Conservation (phyloP, 2,113 vertebrate species). For the Cariama cristata region DNA sequence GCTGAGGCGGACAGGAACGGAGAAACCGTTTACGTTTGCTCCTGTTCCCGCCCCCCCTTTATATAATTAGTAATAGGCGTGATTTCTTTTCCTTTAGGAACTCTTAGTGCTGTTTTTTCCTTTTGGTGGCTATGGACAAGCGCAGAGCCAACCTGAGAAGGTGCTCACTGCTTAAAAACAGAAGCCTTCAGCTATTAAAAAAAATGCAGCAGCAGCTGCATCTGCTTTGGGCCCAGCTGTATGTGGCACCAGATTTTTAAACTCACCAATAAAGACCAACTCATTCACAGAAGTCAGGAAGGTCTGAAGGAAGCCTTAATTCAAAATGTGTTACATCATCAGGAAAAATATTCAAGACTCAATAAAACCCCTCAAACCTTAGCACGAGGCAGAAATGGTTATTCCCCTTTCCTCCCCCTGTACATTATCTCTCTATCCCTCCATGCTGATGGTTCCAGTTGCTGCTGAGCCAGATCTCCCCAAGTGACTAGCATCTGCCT, state of each 20-base stretch:
- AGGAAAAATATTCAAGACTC: not conserved
- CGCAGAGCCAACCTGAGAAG: not conserved
- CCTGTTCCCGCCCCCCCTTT: too few species aligned
- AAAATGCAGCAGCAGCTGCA: not conserved
- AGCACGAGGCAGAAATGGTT: not conserved
- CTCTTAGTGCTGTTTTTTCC: not conserved
- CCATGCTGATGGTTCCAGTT: not conserved
- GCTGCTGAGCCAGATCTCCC: not conserved
- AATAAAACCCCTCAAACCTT: too few species aligned
- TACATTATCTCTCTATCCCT: not conserved
- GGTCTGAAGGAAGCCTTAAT: not conserved
- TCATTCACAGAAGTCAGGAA: not conserved
- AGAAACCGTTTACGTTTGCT: not conserved
- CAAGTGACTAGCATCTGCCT: not conserved
- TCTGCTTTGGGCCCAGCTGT: not conserved
- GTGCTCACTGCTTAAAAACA: not conserved
- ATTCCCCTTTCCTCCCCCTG: not conserved
- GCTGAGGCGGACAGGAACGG: accelerated
- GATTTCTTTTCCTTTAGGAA: not conserved
- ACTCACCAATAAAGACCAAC: not conserved
- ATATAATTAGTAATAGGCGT: not conserved
- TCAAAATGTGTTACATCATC: not conserved
- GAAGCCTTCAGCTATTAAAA: not conserved
- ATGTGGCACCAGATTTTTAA: not conserved
- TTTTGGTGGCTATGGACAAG: not conserved